These are phyloP conservation scores for Tenrec ecaudatus DNA, from an alignment of 2,113 vertebrate genomes.

Conservation along the genomic window DNA sequence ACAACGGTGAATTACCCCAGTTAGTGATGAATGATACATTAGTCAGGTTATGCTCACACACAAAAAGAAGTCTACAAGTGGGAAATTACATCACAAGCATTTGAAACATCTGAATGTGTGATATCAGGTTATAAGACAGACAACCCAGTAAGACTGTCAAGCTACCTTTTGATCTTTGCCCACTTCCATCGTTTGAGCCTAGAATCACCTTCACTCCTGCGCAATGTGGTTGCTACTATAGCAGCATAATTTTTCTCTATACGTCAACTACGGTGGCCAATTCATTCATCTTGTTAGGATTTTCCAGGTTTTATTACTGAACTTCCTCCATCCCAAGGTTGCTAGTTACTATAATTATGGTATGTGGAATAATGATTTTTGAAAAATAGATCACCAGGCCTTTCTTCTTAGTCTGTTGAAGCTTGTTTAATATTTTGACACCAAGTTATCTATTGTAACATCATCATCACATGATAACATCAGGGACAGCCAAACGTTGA, in stretches of 20 bases:
- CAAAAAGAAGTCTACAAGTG: neutral
- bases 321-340: neutral
- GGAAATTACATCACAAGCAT: neutral
- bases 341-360: neutral
- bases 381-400: no score
- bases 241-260: neutral
- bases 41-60: conserved; percentile 50
- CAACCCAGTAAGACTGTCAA: neutral
- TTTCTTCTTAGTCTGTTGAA: no score
- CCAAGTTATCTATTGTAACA: no score
- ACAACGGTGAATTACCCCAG: conserved; percentile 67
- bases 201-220: neutral
- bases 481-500: no score
- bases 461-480: no score
- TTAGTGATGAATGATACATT: conserved; percentile 77
- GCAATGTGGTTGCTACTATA: neutral
- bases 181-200: neutral
- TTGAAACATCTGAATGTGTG: conserved; percentile 4
- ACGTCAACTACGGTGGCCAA: neutral
- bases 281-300: neutral
- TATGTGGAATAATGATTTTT: neutral
- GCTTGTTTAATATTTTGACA: no score
- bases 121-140: neutral
- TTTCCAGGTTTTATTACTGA: neutral
- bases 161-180: neutral